phyloP scores from a whole-genome alignment of 23 tunicate genomes.

The Halocynthia aurantium region DNA sequence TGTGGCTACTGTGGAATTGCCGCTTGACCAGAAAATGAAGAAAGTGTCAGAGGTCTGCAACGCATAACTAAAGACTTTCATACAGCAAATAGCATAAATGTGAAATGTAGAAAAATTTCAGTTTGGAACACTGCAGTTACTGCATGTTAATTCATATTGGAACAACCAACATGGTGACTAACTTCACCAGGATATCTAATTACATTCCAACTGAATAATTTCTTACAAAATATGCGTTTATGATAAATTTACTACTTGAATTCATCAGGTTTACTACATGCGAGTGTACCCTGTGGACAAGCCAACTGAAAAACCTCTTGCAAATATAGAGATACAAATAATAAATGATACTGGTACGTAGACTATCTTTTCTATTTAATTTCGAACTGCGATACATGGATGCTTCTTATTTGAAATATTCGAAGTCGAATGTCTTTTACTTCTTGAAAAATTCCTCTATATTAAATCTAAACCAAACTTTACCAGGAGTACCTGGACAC shows the following conservation, averaged over 20 bases:
- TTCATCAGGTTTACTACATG: conserved; percentile 18
- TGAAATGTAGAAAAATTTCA: not conserved
- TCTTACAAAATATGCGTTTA: too few species aligned
- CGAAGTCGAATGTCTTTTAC: not conserved
- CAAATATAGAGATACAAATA: conserved; percentile 67
- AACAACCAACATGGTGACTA: not conserved
- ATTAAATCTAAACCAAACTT: not conserved
- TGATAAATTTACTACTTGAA: too few species aligned
- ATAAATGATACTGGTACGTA: conserved; percentile 81
- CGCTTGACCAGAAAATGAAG: conserved; percentile 80
- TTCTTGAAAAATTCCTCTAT: not conserved
- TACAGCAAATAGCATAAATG: not conserved
- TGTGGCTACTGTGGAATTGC: conserved; percentile 44
- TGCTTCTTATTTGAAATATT: not conserved
- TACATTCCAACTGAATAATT: too few species aligned
- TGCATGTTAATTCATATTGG: not conserved
- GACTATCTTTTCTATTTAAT: not conserved
- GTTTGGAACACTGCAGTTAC: not conserved
- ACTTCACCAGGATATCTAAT: too few species aligned
- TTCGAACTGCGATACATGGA: not conserved
- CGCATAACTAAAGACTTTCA: not conserved
- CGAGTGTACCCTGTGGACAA: not conserved
- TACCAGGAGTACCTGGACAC: conserved; percentile 82
- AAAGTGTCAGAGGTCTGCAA: conserved; percentile 35
- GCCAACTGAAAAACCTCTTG: conserved; percentile 58